Base-by-base conservation (phyloP, 1,140 invertebrate species). In the Limonius californicus region DNA sequence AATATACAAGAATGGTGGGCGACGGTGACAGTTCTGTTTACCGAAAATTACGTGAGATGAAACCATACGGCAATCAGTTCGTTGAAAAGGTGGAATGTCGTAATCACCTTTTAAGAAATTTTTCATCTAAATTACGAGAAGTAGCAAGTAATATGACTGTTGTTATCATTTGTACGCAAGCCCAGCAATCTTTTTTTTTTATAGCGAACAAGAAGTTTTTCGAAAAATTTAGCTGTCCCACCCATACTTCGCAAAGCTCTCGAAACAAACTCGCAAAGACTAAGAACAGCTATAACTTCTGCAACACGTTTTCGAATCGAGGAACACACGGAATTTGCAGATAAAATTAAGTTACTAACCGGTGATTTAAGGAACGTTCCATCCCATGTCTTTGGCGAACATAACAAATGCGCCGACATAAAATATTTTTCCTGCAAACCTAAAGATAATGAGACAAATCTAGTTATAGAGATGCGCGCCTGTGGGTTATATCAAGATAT, bases 341-440 rank as follows among this genome's bases (percentile, higher is more conserved):
- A 32, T 32, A 32, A 32, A 32, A 45, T 55, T 4, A 27, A 42
- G 20, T 42, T 8, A 3, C 30, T 62, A 43, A 19, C 21, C 9
- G 16, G 14, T 7, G 54, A 56, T 35, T 23, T 56, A 30, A 19
- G 8, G 15, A 62, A 62, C 30, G 18, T 23, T 7, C 54, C 60
- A 2, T 42, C 30, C 4, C 59, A 61, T 61, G 53, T 61, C 14
- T 61, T 61, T 56, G 59, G 59, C 2, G 59, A 61, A 42, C 59
- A 61, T 61, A 21, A 18, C 6, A 20, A 61, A 61, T 61, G 59
- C 21, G 3, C 4, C 6, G 2, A 30, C 7, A 30, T 56, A 8
- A 12, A 18, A 39, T 39, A 61, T 16, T 53, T 61, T 61, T 15
- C 12, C n/a, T 53, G 54, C 23, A 56, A 56, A 57, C 15, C 15